Evolutionary conservation across 2,888 invertebrate genomes (phyloP).

Genomic region (Antheraea yamamai): DNA sequence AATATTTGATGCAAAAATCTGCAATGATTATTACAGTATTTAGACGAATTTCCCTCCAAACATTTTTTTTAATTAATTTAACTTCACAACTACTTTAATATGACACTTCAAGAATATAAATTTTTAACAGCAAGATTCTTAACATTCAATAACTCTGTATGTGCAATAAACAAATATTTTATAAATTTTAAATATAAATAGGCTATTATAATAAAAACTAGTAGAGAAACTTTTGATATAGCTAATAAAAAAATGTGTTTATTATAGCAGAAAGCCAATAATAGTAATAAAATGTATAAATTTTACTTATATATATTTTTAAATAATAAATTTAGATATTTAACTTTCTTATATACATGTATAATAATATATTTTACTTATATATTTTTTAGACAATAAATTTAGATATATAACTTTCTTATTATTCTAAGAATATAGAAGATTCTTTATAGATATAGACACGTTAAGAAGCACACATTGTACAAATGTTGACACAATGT

Average conservation of each 20-base stretch:
- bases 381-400: no score
- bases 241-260: no score
- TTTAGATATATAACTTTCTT: neutral
- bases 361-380: no score
- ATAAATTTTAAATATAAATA: neutral
- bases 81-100: neutral
- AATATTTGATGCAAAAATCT: no score
- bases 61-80: neutral
- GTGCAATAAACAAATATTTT: neutral
- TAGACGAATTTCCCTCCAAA: neutral
- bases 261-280: no score
- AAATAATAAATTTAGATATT: neutral
- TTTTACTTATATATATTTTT: no score
- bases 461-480: slow-evolving; percentile 44
- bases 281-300: no score
- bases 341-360: neutral
- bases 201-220: neutral
- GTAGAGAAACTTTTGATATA: no score
- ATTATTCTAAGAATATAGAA: neutral
- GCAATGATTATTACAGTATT: no score
- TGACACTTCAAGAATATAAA: neutral
- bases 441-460: neutral
- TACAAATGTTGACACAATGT: slow-evolving; percentile 61
- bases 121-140: neutral
- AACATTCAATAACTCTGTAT: neutral